Conservation (phyloP, 2,888 invertebrate species). For the Tipula unca region DNA sequence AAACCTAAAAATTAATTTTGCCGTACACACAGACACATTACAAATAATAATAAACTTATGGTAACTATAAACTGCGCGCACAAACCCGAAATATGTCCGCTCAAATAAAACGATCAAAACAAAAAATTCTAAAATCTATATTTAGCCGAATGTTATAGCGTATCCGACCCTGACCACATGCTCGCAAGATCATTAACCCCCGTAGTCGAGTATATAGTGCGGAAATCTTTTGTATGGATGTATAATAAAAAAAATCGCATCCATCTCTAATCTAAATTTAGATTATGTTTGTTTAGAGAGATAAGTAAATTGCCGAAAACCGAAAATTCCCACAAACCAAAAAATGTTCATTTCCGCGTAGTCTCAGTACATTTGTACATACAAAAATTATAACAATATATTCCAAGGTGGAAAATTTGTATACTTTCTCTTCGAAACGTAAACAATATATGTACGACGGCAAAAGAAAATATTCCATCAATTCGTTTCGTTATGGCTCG, state of each 20-base stretch:
- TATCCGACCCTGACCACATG: not conserved
- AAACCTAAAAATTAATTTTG: too few relatives aligned
- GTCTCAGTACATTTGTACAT: not conserved
- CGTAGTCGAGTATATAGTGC: not conserved
- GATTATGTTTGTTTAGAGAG: not conserved
- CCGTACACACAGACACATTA: too few relatives aligned
- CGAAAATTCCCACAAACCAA: not conserved
- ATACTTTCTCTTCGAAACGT: not conserved
- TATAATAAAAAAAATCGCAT: not conserved
- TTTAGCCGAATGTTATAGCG: not conserved
- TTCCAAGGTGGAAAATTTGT: not conserved
- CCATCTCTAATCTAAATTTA: not conserved
- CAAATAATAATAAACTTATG: too few relatives aligned
- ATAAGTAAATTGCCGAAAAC: not conserved
- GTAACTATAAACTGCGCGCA: not conserved
- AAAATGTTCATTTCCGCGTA: not conserved
- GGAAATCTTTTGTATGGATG: not conserved
- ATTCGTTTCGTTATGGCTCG: not conserved
- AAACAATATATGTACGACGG: not conserved
- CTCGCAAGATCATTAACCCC: not conserved
- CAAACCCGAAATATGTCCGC: not conserved
- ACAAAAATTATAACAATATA: not conserved
- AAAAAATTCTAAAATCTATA: not conserved
- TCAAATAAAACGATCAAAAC: not conserved
- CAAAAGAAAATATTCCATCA: not conserved